These are phyloP conservation scores for Anthoscopus minutus DNA, from an alignment of 2,113 vertebrate genomes.

Conservation along the genomic window DNA sequence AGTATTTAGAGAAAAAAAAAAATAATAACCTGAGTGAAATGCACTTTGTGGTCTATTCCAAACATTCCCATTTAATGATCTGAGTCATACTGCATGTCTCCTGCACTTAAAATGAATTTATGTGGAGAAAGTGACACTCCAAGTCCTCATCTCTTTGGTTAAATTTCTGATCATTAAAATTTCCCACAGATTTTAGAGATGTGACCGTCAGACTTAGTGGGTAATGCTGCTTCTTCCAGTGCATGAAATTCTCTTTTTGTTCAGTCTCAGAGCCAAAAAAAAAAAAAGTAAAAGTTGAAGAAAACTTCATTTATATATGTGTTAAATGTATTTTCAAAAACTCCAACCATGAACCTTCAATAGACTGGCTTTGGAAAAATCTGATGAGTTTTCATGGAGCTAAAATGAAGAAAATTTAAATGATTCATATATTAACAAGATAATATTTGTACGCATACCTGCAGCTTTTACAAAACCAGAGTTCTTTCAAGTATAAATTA, in stretches of 20 bases:
- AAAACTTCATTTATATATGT: not conserved
- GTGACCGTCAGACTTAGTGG: not conserved
- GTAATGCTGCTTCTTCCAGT: not conserved
- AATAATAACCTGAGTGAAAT: not conserved
- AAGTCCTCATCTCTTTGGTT: not conserved
- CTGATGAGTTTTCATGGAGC: not conserved
- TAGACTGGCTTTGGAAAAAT: not conserved
- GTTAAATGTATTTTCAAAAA: not conserved
- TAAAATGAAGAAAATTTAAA: not conserved
- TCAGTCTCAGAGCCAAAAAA: not conserved
- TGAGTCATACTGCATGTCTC: not conserved
- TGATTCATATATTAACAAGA: not conserved
- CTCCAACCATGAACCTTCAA: not conserved
- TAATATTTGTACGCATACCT: not conserved
- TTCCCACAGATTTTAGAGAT: not conserved
- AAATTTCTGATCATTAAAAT: not conserved
- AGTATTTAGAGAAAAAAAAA: not conserved
- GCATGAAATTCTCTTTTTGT: not conserved
- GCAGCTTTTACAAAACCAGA: not conserved
- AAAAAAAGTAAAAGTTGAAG: not conserved
- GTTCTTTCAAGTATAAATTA: not conserved
- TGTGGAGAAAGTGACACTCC: not conserved
- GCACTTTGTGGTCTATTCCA: conserved; percentile 14
- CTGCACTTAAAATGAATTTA: not conserved
- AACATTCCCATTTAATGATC: conserved; percentile 1